phyloP scores from a whole-genome alignment of 2,113 vertebrate species.

The Halichoeres trimaculatus region DNA sequence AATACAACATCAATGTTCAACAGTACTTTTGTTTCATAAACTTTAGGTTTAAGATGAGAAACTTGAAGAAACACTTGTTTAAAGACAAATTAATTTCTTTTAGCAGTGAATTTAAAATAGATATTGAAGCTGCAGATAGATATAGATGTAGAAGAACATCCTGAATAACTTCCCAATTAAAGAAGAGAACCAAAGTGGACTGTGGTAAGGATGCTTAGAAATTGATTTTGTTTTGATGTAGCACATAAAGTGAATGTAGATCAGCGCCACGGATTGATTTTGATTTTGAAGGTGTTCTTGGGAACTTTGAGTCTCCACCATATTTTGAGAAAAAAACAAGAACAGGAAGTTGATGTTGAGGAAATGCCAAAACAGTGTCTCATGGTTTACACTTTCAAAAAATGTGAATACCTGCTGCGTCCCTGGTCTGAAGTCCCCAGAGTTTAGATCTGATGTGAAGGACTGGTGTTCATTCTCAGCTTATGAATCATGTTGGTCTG shows the following conservation, averaged over 20 bases:
- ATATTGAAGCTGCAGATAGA: no score
- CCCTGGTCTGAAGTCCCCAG: not conserved
- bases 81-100: no score
- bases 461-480: not conserved
- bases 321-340: not conserved
- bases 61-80: no score
- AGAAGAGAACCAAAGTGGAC: no score
- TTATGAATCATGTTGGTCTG: not conserved
- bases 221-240: no score
- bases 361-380: slow-evolving; percentile 4
- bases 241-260: not conserved
- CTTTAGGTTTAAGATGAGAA: no score
- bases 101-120: no score
- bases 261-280: not conserved
- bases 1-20: no score
- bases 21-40: no score
- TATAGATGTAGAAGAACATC: no score
- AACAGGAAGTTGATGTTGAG: not conserved
- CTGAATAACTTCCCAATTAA: no score
- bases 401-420: not conserved
- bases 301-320: not conserved
- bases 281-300: not conserved
- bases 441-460: not conserved
- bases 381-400: not conserved
- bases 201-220: no score